Conservation (phyloP, 2,888 invertebrate species). For the Listrodromus nycthemerus region DNA sequence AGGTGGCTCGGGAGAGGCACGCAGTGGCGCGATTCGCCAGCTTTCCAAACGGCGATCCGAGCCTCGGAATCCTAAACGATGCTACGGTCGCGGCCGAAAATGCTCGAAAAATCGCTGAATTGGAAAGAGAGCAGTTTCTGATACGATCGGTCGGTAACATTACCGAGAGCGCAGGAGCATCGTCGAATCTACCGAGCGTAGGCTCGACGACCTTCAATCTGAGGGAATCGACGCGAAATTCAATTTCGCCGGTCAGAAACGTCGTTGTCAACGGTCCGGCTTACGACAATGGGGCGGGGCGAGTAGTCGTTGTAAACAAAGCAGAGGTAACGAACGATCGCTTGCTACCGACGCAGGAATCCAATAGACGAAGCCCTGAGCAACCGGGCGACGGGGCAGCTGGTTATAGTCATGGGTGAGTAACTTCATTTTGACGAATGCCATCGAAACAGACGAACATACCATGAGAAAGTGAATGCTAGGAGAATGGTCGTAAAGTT, state of each 20-base stretch:
- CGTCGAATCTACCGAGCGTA: not conserved
- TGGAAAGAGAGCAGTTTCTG: slow-evolving; percentile 54
- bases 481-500: too few species aligned
- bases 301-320: not conserved
- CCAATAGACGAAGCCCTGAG: slow-evolving; percentile 12
- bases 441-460: too few species aligned
- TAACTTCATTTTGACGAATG: not conserved
- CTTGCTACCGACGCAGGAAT: not conserved
- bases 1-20: slow-evolving; percentile 80
- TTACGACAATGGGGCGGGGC: slow-evolving; percentile 13
- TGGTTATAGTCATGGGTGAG: slow-evolving; percentile 21
- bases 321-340: slow-evolving; percentile 10
- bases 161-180: slow-evolving; percentile 32
- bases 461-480: too few species aligned
- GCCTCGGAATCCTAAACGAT: slow-evolving; percentile 64
- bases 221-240: slow-evolving; percentile 31
- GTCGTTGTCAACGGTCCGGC: slow-evolving; percentile 3
- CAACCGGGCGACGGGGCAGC: slow-evolving; percentile 24
- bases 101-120: slow-evolving; percentile 37
- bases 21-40: slow-evolving; percentile 78
- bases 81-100: slow-evolving; percentile 20
- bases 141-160: slow-evolving; percentile 51
- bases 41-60: slow-evolving; percentile 81
- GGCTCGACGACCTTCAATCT: slow-evolving; percentile 6
- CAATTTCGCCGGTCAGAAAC: slow-evolving; percentile 42